Base-by-base conservation (phyloP, 2,797 vertebrate genomes). In the Eleutherodactylus coqui region DNA sequence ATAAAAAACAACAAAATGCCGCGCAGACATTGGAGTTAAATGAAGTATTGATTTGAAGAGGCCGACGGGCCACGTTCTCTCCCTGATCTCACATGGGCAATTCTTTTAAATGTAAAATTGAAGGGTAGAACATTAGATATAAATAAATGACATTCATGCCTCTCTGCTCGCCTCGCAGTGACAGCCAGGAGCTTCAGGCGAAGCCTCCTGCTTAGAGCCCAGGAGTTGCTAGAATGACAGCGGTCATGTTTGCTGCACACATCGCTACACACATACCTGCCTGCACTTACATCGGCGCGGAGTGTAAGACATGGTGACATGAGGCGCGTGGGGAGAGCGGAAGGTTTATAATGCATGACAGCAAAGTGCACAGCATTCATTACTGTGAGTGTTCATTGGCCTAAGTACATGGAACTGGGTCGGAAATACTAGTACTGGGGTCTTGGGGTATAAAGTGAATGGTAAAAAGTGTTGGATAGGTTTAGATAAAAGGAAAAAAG, bases 41-140 rank as follows among this genome's bases (percentile, higher is more conserved):
- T 77, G 51, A 55, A 58, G 75, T 77, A 77, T 77, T 77, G 75
- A 77, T 77, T 58, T 34, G 36, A 1, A 13, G 32, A 36, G 17
- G 49, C 75, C 11, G 51, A 77, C 49, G 5, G 14, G 75, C 51
- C 75, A 77, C 36, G 16, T 38, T 58, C 14, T 19, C 75, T 16
- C 21, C 19, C 8, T 5, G 19, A 47, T 38, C 49, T 29, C 24
- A 24, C 51, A 55, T 34, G 38, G 51, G n/a, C n/a, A 34, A 17
- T 75, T 75, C 9, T 75, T 75, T 47, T 70, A 41, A 55, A 77
- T 77, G 32, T 77, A 58, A 36, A 38, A 58, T 55, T 53, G 75
- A 49, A 36, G 13, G 45, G 45, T 47, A 60, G 38, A 60, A 60
- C 47, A 82, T 36, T 53, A 34, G 64, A 9, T 70, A 70, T 27